A percentile compares a stretch with the other conserved stretches of the same genome.
These are phyloP conservation scores for Drosophila trapezifrons DNA, from an alignment of 1,140 invertebrate species.

Conservation along the genomic window DNA sequence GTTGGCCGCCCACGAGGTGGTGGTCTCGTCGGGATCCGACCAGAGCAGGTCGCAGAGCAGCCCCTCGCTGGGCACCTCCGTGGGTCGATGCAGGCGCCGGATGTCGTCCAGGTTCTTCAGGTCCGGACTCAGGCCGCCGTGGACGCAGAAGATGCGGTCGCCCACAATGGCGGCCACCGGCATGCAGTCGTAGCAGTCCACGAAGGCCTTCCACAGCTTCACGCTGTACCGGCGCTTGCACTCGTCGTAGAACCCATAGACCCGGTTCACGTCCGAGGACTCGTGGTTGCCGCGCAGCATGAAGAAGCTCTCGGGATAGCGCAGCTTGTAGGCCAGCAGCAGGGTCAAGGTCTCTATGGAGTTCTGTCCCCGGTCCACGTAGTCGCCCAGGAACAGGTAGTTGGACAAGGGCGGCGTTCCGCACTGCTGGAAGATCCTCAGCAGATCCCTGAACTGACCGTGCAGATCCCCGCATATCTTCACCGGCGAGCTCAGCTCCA, in stretches of 20 bases:
- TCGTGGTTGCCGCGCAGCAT: slow-evolving; percentile 87
- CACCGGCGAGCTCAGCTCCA: slow-evolving; percentile 40
- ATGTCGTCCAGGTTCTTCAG: slow-evolving; percentile 99
- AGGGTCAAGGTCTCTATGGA: slow-evolving; percentile 35
- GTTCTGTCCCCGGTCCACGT: slow-evolving; percentile 38
- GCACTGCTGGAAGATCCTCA: slow-evolving; percentile 39
- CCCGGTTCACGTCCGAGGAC: slow-evolving; percentile 86
- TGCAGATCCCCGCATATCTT: slow-evolving; percentile 48
- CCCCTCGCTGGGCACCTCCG: slow-evolving; percentile 99
- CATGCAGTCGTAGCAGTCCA: slow-evolving; percentile 92
- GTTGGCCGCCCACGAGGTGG: slow-evolving; percentile 15
- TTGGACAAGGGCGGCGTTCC: slow-evolving; percentile 24
- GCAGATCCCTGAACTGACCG: slow-evolving; percentile 39
- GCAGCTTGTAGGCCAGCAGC: slow-evolving; percentile 38
- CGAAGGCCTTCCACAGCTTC: slow-evolving; percentile 85
- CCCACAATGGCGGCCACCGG: slow-evolving; percentile 99
- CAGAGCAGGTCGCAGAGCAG: slow-evolving; percentile 99
- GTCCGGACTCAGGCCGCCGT: slow-evolving; percentile 98
- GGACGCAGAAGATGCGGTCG: slow-evolving; percentile 99
- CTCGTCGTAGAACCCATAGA: slow-evolving; percentile 49
- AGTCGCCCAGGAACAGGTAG: slow-evolving; percentile 47
- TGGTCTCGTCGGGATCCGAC: slow-evolving; percentile 90
- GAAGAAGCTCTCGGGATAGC: slow-evolving; percentile 39
- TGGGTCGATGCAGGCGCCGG: slow-evolving; percentile 99
- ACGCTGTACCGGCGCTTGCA: slow-evolving; percentile 42